Base-by-base conservation (phyloP, 2,888 invertebrate species). In the Mystacides longicornis region DNA sequence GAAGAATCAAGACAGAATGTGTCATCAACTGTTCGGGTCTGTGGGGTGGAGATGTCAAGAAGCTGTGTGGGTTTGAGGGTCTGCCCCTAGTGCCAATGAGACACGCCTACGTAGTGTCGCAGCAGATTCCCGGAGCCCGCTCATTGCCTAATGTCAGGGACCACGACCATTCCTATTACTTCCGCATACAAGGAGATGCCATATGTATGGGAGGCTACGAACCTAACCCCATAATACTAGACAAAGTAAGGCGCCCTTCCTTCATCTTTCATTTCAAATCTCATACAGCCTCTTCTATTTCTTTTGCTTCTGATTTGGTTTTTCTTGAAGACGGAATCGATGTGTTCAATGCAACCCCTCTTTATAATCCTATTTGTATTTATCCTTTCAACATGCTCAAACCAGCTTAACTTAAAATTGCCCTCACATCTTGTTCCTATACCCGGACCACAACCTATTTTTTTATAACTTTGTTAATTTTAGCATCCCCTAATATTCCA, bases 161-260 rank as follows among this genome's bases (percentile, higher is more conserved):
- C 70, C 92, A 93, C 64, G 94, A 95, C 67, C 82, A 82, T 5
- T 85, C 83, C 18, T 75, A 92, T 20, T 94, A 93, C 67, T 83
- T 93, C 62, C 83, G 89, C 65, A 81, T 91, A 2, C 90, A 91
- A 65, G 92, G 92, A 1, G 89, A 91, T 64, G 81, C 87, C 1
- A 81, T 94, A 48, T 82, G 83, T 59, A 82, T 94, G 64, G 94
- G 94, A 11, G 93, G 93, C 1, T 95, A 94, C 67, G 94, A 95
- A 70, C 70, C 75, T 1, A 91, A 94, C 69, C 94, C 94, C 0
- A 82, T 86, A 59, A 79, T 93, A 64, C 70, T 93, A 51, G 86
- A 89, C 65, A 81, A 85, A 68, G 87, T 86, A 64, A 49, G 63
- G n/a, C n/a, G n/a, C n/a, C n/a, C n/a, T n/a, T n/a, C n/a, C n/a